Evolutionary conservation across 2,113 vertebrate genomes (phyloP).

Genomic region (Fulica atra): DNA sequence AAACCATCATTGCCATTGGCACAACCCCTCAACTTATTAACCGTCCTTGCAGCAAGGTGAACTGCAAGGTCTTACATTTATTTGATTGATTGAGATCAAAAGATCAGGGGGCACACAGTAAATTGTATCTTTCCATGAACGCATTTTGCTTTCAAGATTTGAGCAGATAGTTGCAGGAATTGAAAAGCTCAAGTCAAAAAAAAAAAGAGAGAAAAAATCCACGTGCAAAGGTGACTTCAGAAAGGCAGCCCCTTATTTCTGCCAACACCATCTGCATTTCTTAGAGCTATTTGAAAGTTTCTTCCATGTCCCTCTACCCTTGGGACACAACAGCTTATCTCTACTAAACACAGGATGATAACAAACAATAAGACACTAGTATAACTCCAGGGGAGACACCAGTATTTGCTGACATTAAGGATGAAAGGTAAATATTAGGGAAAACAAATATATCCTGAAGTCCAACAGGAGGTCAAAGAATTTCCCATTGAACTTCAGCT

Average conservation of each 20-base stretch:
- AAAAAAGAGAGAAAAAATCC: background rate
- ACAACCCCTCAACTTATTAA: background rate
- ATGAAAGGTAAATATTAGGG: background rate
- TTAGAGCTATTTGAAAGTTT: background rate
- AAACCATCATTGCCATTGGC: background rate
- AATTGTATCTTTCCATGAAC: background rate
- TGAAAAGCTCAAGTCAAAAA: background rate
- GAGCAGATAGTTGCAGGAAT: background rate
- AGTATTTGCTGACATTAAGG: background rate
- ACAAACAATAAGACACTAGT: background rate
- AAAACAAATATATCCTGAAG: background rate
- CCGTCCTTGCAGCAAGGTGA: background rate
- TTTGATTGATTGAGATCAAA: constrained; percentile 51
- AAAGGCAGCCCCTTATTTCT: constrained; percentile 13
- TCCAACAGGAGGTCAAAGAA: background rate
- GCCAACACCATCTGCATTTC: background rate
- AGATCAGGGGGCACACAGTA: background rate
- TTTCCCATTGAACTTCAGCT: background rate
- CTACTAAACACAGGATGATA: background rate
- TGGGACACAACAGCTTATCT: constrained; percentile 43
- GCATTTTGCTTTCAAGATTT: constrained; percentile 4
- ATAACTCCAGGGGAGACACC: background rate
- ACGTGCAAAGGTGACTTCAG: constrained; percentile 28
- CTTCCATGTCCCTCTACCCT: background rate
- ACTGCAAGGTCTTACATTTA: constrained; percentile 28